Evolutionary conservation across 2,888 invertebrate genomes (phyloP), one percentile per base, ranked within the genome.

Genomic region (Caenorhabditis uteleia): DNA sequence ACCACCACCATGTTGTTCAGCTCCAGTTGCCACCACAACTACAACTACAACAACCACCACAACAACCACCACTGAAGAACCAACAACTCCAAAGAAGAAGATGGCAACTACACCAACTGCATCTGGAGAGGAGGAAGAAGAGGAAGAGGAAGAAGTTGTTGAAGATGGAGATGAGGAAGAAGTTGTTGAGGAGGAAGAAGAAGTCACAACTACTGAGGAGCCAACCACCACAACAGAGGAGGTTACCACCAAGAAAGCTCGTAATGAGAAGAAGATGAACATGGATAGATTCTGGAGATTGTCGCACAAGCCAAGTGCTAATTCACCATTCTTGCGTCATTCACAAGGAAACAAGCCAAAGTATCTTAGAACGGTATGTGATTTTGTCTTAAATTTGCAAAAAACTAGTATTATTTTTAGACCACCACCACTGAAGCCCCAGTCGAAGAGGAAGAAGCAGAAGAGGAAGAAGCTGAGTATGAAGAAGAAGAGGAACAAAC

Each of bases 271-370:
- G 38, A 56, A 77, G 53, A 56, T 81, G 39, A 82, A 82, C 68
- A 78, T 82, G 80, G 76, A 77, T 29, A 58, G 82, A 16, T 82
- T 82, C 70, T 75, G 69, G 71, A 69, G 77, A 34, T 68, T 82
- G 25, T 71, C 79, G 1, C 57, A 73, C 20, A 57, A 64, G 20
- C 77, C 77, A 34, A 55, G 42, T 40, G 54, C 57, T 20, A 58
- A 57, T n/a, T 61, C 64, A 5, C 61, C 68, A 55, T 58, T 61
- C 49, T 44, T 56, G 62, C 47, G 64, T 40, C 60, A 64, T 23
- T 8, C 38, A 0, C 54, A 54, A 48, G 56, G 39, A 21, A 48
- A 21, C 16, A 66, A 60, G 31, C 66, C 66, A 44, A 66, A 51
- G n/a, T 66, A 50, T 33, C 61, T 61, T 14, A 49, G 53, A 43